Conservation (phyloP, 2,797 vertebrate genomes). For the Macroramphosus scolopax region DNA sequence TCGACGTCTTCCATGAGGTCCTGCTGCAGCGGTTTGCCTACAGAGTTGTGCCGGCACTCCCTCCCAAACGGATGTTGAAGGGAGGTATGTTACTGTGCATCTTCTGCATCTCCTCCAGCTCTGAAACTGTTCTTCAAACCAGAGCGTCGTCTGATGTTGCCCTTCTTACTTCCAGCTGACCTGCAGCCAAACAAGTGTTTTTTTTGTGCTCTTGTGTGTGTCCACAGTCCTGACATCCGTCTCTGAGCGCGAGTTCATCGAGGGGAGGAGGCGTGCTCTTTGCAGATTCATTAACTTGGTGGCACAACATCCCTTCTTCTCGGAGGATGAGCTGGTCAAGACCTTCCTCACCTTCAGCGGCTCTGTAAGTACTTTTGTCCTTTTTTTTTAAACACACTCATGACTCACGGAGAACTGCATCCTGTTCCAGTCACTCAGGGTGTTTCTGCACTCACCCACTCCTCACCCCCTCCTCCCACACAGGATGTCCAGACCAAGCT, state of each 20-base stretch:
- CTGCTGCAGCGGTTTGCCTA: slow-evolving; percentile 93
- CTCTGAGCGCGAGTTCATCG: slow-evolving; percentile 95
- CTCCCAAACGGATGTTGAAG: slow-evolving; percentile 92
- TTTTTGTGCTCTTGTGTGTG: not conserved
- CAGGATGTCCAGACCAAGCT: slow-evolving; percentile 94
- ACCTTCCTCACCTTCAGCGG: slow-evolving; percentile 93
- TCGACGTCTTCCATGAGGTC: slow-evolving; percentile 94
- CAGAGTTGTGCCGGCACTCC: slow-evolving; percentile 90
- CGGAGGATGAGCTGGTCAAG: slow-evolving; percentile 88
- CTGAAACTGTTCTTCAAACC: too few species aligned
- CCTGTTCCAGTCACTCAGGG: slow-evolving; percentile 31
- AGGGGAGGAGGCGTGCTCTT: slow-evolving; percentile 88
- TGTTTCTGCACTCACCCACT: slow-evolving; percentile 2
- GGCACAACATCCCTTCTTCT: slow-evolving; percentile 92
- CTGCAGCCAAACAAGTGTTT: not conserved
- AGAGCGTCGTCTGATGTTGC: too few species aligned
- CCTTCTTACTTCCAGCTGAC: too few species aligned
- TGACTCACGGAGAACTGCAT: slow-evolving; percentile 17
- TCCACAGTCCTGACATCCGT: slow-evolving; percentile 67
- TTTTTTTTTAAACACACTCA: slow-evolving; percentile 3
- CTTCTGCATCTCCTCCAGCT: too few species aligned
- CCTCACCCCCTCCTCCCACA: slow-evolving; percentile 27
- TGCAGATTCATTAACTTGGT: slow-evolving; percentile 92
- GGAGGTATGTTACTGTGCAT: slow-evolving; percentile 86
- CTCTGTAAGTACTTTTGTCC: slow-evolving; percentile 79